Base-by-base conservation (phyloP, 2,888 invertebrate genomes). In the Pammene fasciana region DNA sequence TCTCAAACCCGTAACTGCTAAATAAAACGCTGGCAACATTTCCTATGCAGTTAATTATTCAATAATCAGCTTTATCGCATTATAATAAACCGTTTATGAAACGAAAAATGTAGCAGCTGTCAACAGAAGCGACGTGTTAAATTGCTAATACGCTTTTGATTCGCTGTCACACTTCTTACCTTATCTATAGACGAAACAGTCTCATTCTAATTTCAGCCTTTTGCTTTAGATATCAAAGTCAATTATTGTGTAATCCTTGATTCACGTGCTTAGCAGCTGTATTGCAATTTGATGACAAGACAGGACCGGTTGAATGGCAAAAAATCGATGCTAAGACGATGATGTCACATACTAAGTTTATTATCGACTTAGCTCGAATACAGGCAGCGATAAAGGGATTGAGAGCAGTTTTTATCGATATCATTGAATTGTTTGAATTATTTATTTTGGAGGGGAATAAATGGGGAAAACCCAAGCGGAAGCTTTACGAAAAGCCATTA, bases 271-370 rank as follows among this genome's bases (percentile, higher is more conserved):
- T 62, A 66, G 71, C 74, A 74, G 70, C 70, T 72, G 67, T 76
- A 81, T 82, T 81, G 81, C 82, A 80, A 82, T 84, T 82, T 80
- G 80, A 82, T 81, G 82, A 82, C 78, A 76, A 78, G 71, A 74
- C 75, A 70, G 73, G 75, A 76, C 75, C 78, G 78, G 79, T 75
- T 78, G 75, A 80, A 67, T 62, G 72, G 76, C 83, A 86, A 87
- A 87, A 87, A 82, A 75, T 75, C 13, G 82, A 81, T 84, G 79
- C 80, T 81, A 75, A 83, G 77, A 77, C 72, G 76, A 72, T 86
- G 85, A 84, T 81, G 82, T 85, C 83, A 85, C 81, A 76, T 75
- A 78, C 76, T 77, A 79, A 59, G 43, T 38, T 38, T 38, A 79
- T 36, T 36, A 45, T 67, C 38, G 46, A 65, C 56, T 41, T 70